A percentile compares a stretch with the other conserved stretches of the same genome.
Conservation (phyloP, 2,888 invertebrate genomes). For the Cantharis flavilabris region DNA sequence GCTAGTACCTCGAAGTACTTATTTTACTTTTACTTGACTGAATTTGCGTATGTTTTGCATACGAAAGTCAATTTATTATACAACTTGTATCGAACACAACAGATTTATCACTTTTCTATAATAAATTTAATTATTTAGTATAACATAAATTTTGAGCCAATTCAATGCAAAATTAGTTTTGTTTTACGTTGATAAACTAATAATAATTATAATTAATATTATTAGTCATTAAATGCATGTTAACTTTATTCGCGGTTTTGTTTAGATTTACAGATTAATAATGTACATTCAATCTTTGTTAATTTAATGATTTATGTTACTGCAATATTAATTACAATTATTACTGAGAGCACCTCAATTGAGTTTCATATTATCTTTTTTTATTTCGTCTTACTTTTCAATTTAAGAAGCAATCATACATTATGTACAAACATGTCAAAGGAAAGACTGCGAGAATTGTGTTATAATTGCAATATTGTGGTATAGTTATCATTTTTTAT, state of each 20-base stretch:
- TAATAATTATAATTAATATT: not conserved
- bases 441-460: not conserved
- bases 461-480: not conserved
- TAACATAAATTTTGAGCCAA: not conserved
- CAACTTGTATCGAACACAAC: not conserved
- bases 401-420: not conserved
- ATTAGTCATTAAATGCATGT: not conserved
- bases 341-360: not conserved
- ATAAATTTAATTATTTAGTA: not conserved
- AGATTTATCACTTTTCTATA: conserved; percentile 3
- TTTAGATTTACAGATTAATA: not conserved
- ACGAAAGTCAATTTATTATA: conserved; percentile 15
- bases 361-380: not conserved
- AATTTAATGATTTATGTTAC: not conserved
- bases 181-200: not conserved
- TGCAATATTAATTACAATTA: not conserved
- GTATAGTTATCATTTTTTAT: not conserved
- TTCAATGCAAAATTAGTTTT: not conserved
- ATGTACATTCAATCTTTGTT: not conserved
- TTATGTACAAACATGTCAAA: not conserved
- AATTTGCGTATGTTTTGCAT: conserved; percentile 21
- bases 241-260: not conserved
- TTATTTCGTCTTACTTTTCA: not conserved
- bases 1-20: conserved; percentile 5
- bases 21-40: conserved; percentile 6